Percentiles rank a stretch among this genome's conserved stretches.
phyloP scores from a whole-genome alignment of 2,113 vertebrate species.

The Tragelaphus imberbis region DNA sequence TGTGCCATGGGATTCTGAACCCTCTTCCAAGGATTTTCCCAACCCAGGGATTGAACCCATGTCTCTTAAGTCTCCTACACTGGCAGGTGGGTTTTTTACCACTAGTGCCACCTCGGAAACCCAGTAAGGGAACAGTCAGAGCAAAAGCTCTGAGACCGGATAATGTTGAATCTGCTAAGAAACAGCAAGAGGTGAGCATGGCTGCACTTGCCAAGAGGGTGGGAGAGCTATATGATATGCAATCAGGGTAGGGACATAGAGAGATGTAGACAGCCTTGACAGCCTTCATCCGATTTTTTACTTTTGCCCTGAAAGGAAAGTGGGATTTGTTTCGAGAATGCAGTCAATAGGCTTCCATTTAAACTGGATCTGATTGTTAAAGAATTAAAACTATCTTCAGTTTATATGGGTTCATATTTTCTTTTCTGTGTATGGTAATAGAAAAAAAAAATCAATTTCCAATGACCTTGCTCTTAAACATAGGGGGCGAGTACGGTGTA shows the following conservation, averaged over 20 bases:
- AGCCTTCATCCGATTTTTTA: not conserved
- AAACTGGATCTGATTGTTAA: not conserved
- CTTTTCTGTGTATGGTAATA: not conserved
- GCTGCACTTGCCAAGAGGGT: not conserved
- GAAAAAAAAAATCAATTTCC: not conserved
- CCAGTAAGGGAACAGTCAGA: not conserved
- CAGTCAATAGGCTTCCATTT: not conserved
- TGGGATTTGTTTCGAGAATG: not conserved
- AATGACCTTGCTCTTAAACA: not conserved
- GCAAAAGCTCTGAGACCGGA: accelerated
- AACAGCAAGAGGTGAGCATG: not conserved
- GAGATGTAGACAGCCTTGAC: accelerated
- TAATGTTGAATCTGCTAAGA: not conserved
- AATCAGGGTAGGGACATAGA: no score
- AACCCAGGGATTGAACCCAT: not conserved
- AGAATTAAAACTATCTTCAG: not conserved
- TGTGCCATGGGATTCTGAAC: not conserved
- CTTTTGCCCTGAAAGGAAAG: not conserved
- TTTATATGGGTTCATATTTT: not conserved
- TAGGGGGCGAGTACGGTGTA: accelerated
- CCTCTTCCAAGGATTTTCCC: not conserved
- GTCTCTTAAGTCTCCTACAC: not conserved
- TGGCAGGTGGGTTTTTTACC: not conserved
- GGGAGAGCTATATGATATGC: not conserved
- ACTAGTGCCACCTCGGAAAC: not conserved